Evolutionary conservation across 2,888 invertebrate genomes (phyloP).

Genomic region (Fissipunctia ypsillon): DNA sequence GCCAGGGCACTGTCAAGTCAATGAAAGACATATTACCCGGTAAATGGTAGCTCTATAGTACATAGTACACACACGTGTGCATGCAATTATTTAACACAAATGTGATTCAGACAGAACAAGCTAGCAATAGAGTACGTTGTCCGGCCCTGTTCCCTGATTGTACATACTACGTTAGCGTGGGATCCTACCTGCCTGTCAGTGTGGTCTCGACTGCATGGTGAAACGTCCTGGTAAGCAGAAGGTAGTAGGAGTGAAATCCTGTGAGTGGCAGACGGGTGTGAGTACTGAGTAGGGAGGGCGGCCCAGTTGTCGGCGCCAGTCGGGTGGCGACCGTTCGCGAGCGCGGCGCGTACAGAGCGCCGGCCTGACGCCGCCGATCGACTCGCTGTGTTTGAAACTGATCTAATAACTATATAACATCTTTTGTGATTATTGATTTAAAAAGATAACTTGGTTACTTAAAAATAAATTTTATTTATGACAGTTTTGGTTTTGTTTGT

Average conservation of each 20-base stretch:
- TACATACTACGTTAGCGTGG: background rate
- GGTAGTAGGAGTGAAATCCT: conserved; percentile 19
- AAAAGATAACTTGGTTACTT: background rate
- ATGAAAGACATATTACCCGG: too few species aligned
- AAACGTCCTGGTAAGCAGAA: conserved; percentile 1
- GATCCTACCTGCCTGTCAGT: too few species aligned
- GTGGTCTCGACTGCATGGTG: background rate
- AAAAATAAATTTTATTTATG: background rate
- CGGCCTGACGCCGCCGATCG: conserved; percentile 16
- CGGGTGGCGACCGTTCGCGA: conserved; percentile 57
- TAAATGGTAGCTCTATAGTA: too few species aligned
- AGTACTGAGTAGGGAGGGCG: conserved; percentile 10
- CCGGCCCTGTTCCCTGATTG: background rate
- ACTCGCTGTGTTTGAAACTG: conserved; percentile 3
- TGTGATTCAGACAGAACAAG: background rate
- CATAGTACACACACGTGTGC: too few species aligned
- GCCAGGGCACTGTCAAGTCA: too few species aligned
- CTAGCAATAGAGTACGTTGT: background rate
- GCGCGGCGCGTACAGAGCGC: conserved; percentile 35
- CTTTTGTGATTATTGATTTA: background rate
- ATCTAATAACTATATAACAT: too few species aligned
- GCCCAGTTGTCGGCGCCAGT: conserved; percentile 60
- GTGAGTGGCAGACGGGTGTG: background rate
- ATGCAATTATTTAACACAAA: too few species aligned
- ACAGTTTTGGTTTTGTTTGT: background rate